A percentile compares a stretch with the other conserved stretches of the same genome.
phyloP scores from a whole-genome alignment of 2,113 vertebrate genomes.

The Alouatta palliata region DNA sequence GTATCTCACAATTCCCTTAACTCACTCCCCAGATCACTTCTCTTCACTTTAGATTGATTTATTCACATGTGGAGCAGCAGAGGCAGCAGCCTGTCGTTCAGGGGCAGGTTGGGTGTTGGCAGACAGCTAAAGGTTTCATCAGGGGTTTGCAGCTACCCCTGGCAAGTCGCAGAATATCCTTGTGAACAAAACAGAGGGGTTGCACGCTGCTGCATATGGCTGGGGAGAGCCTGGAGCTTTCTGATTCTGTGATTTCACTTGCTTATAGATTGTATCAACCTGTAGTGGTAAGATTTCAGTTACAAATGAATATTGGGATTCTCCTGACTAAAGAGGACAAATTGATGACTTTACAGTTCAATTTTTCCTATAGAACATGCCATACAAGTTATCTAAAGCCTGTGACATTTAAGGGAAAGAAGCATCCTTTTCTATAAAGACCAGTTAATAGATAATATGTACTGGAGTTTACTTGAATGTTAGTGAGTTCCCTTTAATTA shows the following conservation, averaged over 20 bases:
- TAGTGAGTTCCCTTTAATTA: background rate
- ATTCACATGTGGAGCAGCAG: background rate
- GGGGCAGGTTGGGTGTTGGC: background rate
- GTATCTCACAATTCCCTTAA: background rate
- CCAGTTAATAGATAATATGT: background rate
- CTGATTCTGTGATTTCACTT: background rate
- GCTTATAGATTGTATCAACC: background rate
- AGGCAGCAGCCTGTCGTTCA: background rate
- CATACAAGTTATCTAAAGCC: background rate
- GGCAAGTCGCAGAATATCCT: background rate
- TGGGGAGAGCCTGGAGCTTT: background rate
- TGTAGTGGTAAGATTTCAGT: background rate
- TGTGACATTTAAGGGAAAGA: background rate
- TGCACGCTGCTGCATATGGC: accelerated
- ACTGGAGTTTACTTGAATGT: background rate
- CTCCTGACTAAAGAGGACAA: background rate
- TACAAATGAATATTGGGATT: background rate
- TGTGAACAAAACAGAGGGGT: background rate
- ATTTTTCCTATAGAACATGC: background rate
- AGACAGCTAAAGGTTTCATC: background rate
- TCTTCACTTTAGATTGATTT: background rate
- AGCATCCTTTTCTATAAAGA: background rate
- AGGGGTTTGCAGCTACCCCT: background rate
- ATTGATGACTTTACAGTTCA: background rate
- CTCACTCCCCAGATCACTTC: background rate